phyloP scores from a whole-genome alignment of 1,140 invertebrate species.

The Drosophila fuyamai region DNA sequence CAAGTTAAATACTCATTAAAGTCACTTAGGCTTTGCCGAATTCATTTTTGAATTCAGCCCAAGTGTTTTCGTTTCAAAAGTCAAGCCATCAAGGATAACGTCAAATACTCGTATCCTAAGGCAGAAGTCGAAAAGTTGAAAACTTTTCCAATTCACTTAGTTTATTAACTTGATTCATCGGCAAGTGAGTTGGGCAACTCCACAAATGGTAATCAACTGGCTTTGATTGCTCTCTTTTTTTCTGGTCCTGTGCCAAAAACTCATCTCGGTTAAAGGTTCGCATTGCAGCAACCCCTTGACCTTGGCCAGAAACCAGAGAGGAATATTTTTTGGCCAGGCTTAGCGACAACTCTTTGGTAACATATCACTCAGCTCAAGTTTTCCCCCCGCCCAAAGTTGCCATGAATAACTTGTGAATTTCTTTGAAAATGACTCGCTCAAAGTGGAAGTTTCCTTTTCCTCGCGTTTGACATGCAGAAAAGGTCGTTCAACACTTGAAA shows the following conservation, averaged over 20 bases:
- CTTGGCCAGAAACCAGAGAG: conserved; percentile 15
- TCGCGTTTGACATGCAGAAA: conserved; percentile 49
- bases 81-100: conserved; percentile 23
- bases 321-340: conserved; percentile 17
- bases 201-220: conserved; percentile 42
- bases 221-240: conserved; percentile 43
- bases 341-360: conserved; percentile 54
- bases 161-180: conserved; percentile 50
- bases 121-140: conserved; percentile 37
- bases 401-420: conserved; percentile 56
- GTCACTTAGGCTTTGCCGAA: neutral
- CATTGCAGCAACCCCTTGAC: conserved; percentile 30
- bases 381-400: conserved; percentile 22
- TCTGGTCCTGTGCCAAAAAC: neutral
- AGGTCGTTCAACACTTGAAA: conserved; percentile 59
- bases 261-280: conserved; percentile 1
- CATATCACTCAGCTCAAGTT: conserved; percentile 44
- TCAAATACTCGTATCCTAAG: conserved; percentile 14
- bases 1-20: neutral
- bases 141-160: conserved; percentile 53
- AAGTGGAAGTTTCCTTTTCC: conserved; percentile 40
- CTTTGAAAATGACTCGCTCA: conserved; percentile 53
- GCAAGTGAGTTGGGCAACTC: conserved; percentile 32
- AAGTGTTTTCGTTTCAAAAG: neutral
- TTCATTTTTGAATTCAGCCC: neutral